Conservation (phyloP, 1,140 invertebrate genomes). For the Chymomyza costata region DNA sequence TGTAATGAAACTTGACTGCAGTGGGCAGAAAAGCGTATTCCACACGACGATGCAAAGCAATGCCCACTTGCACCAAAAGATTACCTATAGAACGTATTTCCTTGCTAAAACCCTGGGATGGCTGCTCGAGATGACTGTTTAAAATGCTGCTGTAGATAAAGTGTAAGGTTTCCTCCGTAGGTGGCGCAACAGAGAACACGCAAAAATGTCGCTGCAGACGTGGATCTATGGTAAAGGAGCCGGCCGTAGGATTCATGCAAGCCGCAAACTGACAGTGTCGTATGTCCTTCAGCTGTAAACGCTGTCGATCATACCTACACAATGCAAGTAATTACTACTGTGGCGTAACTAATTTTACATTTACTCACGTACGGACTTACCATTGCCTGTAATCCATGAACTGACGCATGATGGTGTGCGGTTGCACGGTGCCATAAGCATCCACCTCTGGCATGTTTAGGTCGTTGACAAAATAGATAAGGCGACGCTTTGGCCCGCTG, state of each 20-base stretch:
- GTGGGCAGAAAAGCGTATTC: constrained; percentile 89
- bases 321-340: not conserved
- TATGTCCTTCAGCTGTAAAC: constrained; percentile 93
- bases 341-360: not conserved
- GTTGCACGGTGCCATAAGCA: constrained; percentile 95
- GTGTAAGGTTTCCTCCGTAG: constrained; percentile 84
- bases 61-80: constrained; percentile 84
- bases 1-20: constrained; percentile 96
- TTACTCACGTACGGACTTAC: constrained; percentile 42
- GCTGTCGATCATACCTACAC: constrained; percentile 84
- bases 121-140: constrained; percentile 84
- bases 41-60: constrained; percentile 87
- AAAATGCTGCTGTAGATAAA: constrained; percentile 92
- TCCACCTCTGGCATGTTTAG: constrained; percentile 99
- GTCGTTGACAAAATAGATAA: constrained; percentile 97
- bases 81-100: constrained; percentile 79
- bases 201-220: constrained; percentile 94
- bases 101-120: constrained; percentile 81
- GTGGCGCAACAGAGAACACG: constrained; percentile 92
- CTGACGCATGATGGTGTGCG: constrained; percentile 94
- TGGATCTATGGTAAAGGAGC: constrained; percentile 95
- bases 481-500: constrained; percentile 87
- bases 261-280: constrained; percentile 95
- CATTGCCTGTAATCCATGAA: constrained; percentile 96
- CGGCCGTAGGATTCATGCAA: constrained; percentile 97